These are phyloP conservation scores for Porites evermanni DNA, from an alignment of 92 coral and sea anemone genomes.

Conservation along the genomic window DNA sequence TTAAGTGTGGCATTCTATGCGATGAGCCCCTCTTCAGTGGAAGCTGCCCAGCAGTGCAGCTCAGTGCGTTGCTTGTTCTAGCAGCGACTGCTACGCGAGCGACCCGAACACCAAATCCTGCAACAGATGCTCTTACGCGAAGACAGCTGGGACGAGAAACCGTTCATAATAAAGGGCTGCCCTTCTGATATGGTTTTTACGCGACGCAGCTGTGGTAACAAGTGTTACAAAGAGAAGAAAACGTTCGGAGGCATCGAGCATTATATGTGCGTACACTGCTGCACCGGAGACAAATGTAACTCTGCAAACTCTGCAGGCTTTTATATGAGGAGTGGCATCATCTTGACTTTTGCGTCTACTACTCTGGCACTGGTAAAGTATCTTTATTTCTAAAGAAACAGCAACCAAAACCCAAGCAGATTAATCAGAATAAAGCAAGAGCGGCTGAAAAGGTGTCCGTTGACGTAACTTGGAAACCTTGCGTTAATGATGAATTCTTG, in stretches of 20 bases:
- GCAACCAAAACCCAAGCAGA: no score
- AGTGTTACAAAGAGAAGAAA: conserved; percentile 1
- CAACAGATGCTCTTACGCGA: background rate
- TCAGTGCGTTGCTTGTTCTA: conserved; percentile 7
- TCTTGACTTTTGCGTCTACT: background rate
- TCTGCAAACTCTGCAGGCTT: background rate
- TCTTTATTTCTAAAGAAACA: background rate
- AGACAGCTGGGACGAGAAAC: background rate
- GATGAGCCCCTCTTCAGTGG: background rate
- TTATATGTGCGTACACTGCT: conserved; percentile 14
- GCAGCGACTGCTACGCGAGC: background rate
- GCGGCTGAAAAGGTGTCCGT: no score
- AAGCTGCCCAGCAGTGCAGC: background rate
- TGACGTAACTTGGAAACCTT: no score
- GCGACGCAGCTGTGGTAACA: background rate
- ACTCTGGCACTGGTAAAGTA: background rate
- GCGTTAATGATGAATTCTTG: no score
- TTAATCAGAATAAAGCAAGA: no score
- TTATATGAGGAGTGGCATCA: background rate
- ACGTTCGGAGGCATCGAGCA: background rate
- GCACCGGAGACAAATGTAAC: conserved; percentile 23
- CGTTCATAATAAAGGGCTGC: background rate
- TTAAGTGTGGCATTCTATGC: background rate
- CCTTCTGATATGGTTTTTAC: background rate
- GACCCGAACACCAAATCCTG: background rate